Conservation (phyloP, 2,888 invertebrate species). For the Autographa gamma region DNA sequence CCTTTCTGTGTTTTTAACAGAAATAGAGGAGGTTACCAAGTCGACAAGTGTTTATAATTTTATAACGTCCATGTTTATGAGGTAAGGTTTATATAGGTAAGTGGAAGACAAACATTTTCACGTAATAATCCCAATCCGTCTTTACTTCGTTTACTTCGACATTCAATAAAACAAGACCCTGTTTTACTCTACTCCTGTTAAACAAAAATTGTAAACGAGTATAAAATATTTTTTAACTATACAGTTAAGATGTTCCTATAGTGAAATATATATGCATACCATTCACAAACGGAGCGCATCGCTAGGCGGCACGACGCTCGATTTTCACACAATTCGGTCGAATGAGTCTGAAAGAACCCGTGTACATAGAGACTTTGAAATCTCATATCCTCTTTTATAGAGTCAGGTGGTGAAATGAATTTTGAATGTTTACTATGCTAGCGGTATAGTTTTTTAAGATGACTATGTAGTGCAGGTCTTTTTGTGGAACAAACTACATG, state of each 20-base stretch:
- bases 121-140: background rate
- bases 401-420: background rate
- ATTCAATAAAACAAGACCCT: background rate
- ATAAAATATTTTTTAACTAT: background rate
- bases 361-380: background rate
- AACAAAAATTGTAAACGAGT: background rate
- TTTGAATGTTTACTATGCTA: background rate
- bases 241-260: background rate
- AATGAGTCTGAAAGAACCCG: background rate
- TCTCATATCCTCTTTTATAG: background rate
- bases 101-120: background rate
- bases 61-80: background rate
- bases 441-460: no score
- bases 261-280: background rate
- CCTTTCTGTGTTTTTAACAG: background rate
- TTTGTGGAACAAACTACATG: no score
- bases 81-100: background rate
- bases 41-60: background rate
- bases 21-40: background rate
- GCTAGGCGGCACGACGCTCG: background rate
- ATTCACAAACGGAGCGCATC: background rate
- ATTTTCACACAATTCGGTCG: slow-evolving; percentile 3
- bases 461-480: no score
- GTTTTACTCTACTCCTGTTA: background rate
- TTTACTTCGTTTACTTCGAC: background rate